Base-by-base conservation (phyloP, 2,113 vertebrate species). In the Nannobrachium achirus region DNA sequence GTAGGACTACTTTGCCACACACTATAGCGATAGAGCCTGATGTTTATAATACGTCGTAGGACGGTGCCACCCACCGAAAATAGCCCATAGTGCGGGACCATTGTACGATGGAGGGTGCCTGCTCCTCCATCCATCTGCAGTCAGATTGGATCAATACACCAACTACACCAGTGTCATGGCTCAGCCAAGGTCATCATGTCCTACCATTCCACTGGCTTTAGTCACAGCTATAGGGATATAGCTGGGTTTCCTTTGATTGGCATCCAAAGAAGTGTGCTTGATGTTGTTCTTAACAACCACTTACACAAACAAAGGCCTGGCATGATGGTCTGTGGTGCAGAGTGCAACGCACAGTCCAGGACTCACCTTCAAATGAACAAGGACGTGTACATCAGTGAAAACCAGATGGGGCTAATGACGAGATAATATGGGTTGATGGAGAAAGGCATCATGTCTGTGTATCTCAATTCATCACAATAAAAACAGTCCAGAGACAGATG, bases 141-240 rank as follows among this genome's bases (percentile, higher is more conserved):
- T 44, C 46, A 53, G 40, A 56, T 66, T 45, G 64, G 70, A 88
- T 85, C 86, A 63, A 82, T 86, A 45, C n/a, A 14, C 51, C 16
- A 56, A 53, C 79, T 40, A 55, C 72, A 70, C 66, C 33, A 4
- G 51, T 70, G 73, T 72, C 58, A 42, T 53, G 38, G 66, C 55
- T 63, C 13, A 56, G 65, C 66, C 62, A 80, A 86, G 80, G 86
- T 84, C 83, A 78, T 16, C n/a, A 0, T 53, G 63, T 77, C 73
- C 73, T 55, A 19, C 67, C 45, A 1, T 42, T 63, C 56, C 61
- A 10, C 51, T 10, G 67, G 63, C 77, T 63, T 56, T 1, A 16
- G 45, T 48, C 59, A 66, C 45, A 49, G 73, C 61, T 1, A n/a
- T n/a, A 41, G 18, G 76, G 74, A 76, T 78, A 73, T 33, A 4